phyloP scores from a whole-genome alignment of 1,140 invertebrate species.

The Aphis craccivora region DNA sequence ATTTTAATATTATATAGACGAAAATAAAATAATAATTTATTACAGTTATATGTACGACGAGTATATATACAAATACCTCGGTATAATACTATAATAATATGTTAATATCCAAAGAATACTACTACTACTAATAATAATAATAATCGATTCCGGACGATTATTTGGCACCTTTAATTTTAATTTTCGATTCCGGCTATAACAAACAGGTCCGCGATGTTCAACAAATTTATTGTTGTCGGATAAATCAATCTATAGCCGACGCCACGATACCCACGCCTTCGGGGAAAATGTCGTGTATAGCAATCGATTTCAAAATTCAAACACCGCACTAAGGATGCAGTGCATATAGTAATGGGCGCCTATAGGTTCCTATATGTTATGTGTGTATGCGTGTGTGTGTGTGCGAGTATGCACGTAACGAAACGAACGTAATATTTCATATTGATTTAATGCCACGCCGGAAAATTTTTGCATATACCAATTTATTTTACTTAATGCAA shows the following conservation, averaged over 20 bases:
- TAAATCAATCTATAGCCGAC: conserved; percentile 13
- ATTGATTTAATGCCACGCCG: neutral
- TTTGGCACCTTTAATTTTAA: conserved; percentile 36
- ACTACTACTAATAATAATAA: neutral
- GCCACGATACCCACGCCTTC: neutral
- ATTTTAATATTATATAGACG: neutral
- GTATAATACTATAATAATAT: neutral
- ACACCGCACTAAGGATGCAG: neutral
- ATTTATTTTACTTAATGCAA: conserved; percentile 25
- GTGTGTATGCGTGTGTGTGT: too few relatives aligned
- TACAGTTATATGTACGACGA: neutral
- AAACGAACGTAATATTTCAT: neutral
- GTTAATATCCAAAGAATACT: neutral
- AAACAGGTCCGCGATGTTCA: conserved; percentile 9
- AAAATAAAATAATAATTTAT: conserved; percentile 3
- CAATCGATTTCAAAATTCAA: neutral
- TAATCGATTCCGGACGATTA: neutral
- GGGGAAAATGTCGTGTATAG: conserved; percentile 18
- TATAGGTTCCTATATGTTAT: neutral
- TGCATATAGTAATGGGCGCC: neutral
- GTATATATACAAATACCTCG: neutral
- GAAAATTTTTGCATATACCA: conserved; percentile 26
- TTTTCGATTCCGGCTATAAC: neutral
- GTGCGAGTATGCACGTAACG: neutral
- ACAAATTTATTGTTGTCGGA: conserved; percentile 24